These are phyloP conservation scores for Scaptomyza reducta DNA, from an alignment of 2,888 invertebrate species.

Conservation along the genomic window DNA sequence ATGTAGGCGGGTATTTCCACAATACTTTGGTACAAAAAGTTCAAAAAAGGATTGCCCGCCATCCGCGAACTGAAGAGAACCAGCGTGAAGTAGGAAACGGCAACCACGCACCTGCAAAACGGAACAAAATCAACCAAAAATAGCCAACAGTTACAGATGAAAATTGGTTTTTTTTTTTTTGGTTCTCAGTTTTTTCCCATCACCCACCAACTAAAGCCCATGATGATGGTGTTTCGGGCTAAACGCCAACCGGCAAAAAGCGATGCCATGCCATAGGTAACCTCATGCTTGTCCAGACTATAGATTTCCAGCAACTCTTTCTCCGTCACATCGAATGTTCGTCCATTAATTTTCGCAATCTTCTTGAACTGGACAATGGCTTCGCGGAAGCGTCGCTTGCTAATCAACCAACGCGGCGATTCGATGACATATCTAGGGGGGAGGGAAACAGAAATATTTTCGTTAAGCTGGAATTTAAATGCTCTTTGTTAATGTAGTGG, in stretches of 20 bases:
- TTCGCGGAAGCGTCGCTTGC: constrained; percentile 85
- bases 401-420: constrained; percentile 88
- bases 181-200: not conserved
- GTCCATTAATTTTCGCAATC: constrained; percentile 86
- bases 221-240: constrained; percentile 85
- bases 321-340: constrained; percentile 82
- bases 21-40: constrained; percentile 87
- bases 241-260: constrained; percentile 86
- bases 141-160: constrained; percentile 64
- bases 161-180: constrained; percentile 66
- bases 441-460: not conserved
- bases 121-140: constrained; percentile 30
- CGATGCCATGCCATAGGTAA: constrained; percentile 85
- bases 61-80: constrained; percentile 86
- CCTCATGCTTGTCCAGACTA: constrained; percentile 80
- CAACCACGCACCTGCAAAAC: constrained; percentile 85
- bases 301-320: constrained; percentile 84
- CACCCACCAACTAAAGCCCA: constrained; percentile 86
- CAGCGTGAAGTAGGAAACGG: constrained; percentile 85
- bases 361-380: constrained; percentile 85
- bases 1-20: constrained; percentile 88
- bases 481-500: not conserved
- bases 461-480: not conserved
- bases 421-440: constrained; percentile 86
- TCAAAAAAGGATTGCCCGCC: constrained; percentile 88